Evolutionary conservation across 1,140 invertebrate genomes (phyloP).

Genomic region (Bradynema listronoti): DNA sequence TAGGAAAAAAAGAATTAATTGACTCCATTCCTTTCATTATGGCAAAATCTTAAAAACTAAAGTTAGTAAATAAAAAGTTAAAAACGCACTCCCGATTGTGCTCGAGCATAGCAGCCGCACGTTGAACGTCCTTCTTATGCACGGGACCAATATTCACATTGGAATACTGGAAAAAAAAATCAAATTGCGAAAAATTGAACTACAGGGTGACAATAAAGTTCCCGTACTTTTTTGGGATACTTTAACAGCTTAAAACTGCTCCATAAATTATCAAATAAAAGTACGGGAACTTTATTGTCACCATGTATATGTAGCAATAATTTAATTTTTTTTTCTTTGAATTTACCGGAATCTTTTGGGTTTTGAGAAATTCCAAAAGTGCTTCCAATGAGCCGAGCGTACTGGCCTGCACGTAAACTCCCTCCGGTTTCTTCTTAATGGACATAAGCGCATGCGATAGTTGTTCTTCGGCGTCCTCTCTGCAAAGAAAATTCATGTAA

Average conservation of each 20-base stretch:
- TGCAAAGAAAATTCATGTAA: no score
- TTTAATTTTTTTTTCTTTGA: no score
- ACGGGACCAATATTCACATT: slow-evolving; percentile 98
- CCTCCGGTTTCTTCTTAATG: slow-evolving; percentile 80
- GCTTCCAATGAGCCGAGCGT: slow-evolving; percentile 96
- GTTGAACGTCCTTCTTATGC: slow-evolving; percentile 98
- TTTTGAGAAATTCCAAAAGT: slow-evolving; percentile 83
- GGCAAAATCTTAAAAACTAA: no score
- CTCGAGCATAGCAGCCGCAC: slow-evolving; percentile 96
- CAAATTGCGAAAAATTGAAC: not conserved
- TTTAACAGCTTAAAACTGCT: no score
- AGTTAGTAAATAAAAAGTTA: not conserved
- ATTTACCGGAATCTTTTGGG: slow-evolving; percentile 81
- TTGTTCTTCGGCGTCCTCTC: slow-evolving; percentile 51
- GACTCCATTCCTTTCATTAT: not conserved
- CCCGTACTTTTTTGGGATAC: no score
- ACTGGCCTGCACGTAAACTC: slow-evolving; percentile 96
- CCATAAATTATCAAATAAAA: no score
- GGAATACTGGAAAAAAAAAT: slow-evolving; percentile 72
- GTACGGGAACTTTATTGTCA: no score
- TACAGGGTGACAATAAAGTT: slow-evolving; percentile 8
- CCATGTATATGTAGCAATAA: no score
- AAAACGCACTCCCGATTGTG: slow-evolving; percentile 84
- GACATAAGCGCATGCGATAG: slow-evolving; percentile 79
- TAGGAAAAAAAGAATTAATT: not conserved